Percentiles rank a stretch among this genome's conserved stretches.
phyloP scores from a whole-genome alignment of 2,888 invertebrate species.

The Aelia acuminata region DNA sequence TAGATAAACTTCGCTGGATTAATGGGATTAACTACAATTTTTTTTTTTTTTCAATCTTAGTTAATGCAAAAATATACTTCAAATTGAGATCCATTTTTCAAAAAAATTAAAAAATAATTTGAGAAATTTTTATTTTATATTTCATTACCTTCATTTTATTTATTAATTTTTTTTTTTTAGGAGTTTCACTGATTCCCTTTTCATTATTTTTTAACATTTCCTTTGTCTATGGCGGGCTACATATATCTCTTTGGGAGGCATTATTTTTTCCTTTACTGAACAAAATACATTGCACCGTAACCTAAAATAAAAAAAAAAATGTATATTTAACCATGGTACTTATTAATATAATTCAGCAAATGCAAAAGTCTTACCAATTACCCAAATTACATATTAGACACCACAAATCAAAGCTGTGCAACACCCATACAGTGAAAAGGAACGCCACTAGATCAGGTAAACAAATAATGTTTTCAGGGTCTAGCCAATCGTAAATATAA shows the following conservation, averaged over 20 bases:
- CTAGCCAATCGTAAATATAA: slow-evolving; percentile 51
- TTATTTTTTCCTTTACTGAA: not conserved
- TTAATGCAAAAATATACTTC: too few species aligned
- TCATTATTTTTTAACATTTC: not conserved
- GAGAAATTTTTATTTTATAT: not conserved
- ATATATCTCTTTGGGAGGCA: not conserved
- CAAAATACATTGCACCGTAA: not conserved
- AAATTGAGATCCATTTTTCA: too few species aligned
- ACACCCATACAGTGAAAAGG: slow-evolving; percentile 43
- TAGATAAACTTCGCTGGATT: too few species aligned
- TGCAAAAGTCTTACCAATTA: not conserved
- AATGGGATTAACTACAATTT: too few species aligned
- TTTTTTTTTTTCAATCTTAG: too few species aligned
- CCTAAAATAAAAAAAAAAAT: not conserved
- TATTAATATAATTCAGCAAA: not conserved
- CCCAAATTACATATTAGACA: not conserved
- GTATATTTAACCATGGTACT: too few species aligned
- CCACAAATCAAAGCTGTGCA: slow-evolving; percentile 37
- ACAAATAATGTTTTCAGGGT: slow-evolving; percentile 52
- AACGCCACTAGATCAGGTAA: slow-evolving; percentile 49
- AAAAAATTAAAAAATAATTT: not conserved
- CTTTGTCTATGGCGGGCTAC: not conserved
- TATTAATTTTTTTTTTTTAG: not conserved
- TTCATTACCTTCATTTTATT: not conserved
- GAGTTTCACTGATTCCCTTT: not conserved